Conservation (phyloP, 2,888 invertebrate genomes). For the Mellilla xanthometata region DNA sequence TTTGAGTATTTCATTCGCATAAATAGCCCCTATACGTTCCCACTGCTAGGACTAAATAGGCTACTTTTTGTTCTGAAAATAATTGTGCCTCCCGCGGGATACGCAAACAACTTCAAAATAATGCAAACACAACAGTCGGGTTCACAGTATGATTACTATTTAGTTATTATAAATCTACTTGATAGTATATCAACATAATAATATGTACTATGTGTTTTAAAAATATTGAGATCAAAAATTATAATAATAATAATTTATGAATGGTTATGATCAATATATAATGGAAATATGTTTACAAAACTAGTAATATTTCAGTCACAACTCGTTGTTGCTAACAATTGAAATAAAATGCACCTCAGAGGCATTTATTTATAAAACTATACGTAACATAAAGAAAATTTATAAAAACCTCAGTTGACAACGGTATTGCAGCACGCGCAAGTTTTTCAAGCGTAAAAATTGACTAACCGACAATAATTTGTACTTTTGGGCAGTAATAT, state of each 20-base stretch:
- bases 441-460: too few species aligned
- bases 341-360: conserved; percentile 3
- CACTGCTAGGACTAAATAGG: too few species aligned
- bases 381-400: conserved; percentile 2
- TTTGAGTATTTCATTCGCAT: too few species aligned
- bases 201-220: conserved; percentile 5
- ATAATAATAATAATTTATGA: too few species aligned
- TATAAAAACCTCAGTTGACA: conserved; percentile 1
- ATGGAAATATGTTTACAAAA: conserved; percentile 4
- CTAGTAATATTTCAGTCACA: conserved; percentile 5
- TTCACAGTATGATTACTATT: conserved; percentile 1
- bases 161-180: conserved; percentile 3
- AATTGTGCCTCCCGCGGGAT: too few species aligned
- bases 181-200: conserved; percentile 3
- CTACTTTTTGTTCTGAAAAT: too few species aligned
- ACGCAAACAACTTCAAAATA: too few species aligned
- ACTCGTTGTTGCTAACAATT: conserved; percentile 2
- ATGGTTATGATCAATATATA: conserved; percentile 3
- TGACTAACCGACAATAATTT: too few species aligned
- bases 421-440: too few species aligned
- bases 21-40: too few species aligned
- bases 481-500: too few species aligned
- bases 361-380: conserved; percentile 2
- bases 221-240: too few species aligned
- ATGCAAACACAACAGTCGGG: conserved; percentile 1